Evolutionary conservation across 1,140 invertebrate species (phyloP), one percentile per base, ranked within the genome.

Genomic region (Ridgeia piscesae): DNA sequence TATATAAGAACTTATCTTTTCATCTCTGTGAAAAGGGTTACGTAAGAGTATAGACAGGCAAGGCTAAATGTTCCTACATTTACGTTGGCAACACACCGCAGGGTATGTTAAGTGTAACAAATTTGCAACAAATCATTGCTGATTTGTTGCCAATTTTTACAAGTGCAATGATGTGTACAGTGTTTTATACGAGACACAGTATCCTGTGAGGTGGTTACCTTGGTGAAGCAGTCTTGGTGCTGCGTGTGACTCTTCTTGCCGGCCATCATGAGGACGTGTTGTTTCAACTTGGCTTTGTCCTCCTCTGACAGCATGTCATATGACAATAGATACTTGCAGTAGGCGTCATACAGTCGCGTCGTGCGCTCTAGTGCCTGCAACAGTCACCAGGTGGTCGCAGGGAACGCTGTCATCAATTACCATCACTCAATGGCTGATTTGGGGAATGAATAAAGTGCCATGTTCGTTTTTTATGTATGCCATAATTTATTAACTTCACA

Each of bases 311-410:
- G 95, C 0, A 98, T 98, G 93, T 98, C 98, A 95, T 98, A 99
- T 0, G 98, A 98, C 92, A 99, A 96, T 42, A 99, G 96, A 96
- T 98, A 99, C 97, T 98, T 98, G 95, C 98, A 98, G 95, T 99
- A 99, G 92, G 99, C 97, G 94, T 98, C 97, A 95, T 99, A 98
- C 14, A 99, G 96, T 95, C 98, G 98, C 1, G 97, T 97, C 8
- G 98, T 97, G 35, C 98, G 96, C 95, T 98, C 98, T 94, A 98
- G 98, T 0, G 97, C 97, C 96, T 96, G 93, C 0, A 93, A 92
- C 92, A 92, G 31, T 33, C 34, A 92, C 92, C 58, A 77, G 58
- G 58, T 77, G 14, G 58, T 77, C 17, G 27, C 14, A 77, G 42
- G 4, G 42, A 42, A 6, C 42, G 42, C 42, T 11, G 42, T 42